A percentile compares a stretch with the other conserved stretches of the same genome.
Conservation (phyloP, 2,888 invertebrate genomes). For the Parnassius glacialis region DNA sequence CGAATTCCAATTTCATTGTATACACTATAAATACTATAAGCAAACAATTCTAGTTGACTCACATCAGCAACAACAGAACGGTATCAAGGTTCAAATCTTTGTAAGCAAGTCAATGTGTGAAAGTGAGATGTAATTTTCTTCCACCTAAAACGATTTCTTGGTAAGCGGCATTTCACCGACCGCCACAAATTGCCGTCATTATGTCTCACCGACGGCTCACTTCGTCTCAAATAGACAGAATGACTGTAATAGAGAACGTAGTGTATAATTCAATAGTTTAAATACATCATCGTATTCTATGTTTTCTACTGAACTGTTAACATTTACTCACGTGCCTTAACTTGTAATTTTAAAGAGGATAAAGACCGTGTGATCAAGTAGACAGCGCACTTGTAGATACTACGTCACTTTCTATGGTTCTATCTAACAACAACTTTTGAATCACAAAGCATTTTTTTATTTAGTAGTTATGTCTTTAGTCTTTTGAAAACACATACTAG, state of each 20-base stretch:
- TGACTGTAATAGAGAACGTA: constrained; percentile 18
- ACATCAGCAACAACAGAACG: constrained; percentile 7
- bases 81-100: constrained; percentile 10
- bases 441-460: too few species aligned
- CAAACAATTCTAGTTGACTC: background rate
- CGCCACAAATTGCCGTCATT: constrained; percentile 26
- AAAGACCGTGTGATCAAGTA: too few species aligned
- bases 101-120: constrained; percentile 24
- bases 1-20: too few species aligned
- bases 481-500: too few species aligned
- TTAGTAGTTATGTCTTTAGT: too few species aligned
- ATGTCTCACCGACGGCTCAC: constrained; percentile 21
- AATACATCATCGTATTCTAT: constrained; percentile 11
- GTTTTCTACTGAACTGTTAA: too few species aligned
- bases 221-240: constrained; percentile 17
- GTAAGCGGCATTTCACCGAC: constrained; percentile 24
- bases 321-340: too few species aligned
- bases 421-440: too few species aligned
- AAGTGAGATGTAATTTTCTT: constrained; percentile 27
- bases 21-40: too few species aligned
- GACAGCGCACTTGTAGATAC: too few species aligned
- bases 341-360: too few species aligned
- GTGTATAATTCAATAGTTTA: constrained; percentile 15
- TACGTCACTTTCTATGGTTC: too few species aligned
- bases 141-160: constrained; percentile 27